These are phyloP conservation scores for Macquaria australasica DNA, from an alignment of 2,113 vertebrate species.

Conservation along the genomic window DNA sequence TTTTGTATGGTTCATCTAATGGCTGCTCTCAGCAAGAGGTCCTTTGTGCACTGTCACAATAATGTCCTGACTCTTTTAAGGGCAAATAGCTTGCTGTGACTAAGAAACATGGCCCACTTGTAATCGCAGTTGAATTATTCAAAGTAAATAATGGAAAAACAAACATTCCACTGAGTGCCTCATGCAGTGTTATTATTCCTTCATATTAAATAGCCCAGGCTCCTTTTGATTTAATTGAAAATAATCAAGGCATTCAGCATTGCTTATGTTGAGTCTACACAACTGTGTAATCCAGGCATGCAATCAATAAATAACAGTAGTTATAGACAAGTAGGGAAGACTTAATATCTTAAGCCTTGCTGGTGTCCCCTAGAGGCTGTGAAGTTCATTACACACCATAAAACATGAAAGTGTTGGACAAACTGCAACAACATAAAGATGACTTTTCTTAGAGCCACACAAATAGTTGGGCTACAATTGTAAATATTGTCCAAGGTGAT, in stretches of 20 bases:
- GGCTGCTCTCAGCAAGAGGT: slow-evolving; percentile 25
- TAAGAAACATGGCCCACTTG: slow-evolving; percentile 18
- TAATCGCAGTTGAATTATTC: slow-evolving; percentile 30
- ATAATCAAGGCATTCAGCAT: slow-evolving; percentile 23
- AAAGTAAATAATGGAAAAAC: slow-evolving; percentile 38
- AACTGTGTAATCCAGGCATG: neutral
- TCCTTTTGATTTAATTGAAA: slow-evolving; percentile 19
- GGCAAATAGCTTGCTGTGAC: slow-evolving; percentile 21
- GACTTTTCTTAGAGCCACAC: neutral
- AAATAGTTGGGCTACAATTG: neutral
- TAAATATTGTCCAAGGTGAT: too few relatives aligned
- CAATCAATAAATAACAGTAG: neutral
- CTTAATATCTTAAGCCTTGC: neutral
- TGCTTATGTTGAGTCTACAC: neutral
- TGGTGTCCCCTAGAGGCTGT: neutral
- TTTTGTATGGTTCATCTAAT: slow-evolving; percentile 22
- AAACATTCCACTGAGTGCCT: slow-evolving; percentile 22
- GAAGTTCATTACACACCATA: neutral
- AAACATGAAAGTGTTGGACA: neutral
- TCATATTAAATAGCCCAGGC: neutral
- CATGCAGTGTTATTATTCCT: slow-evolving; percentile 5
- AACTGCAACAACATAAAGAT: neutral
- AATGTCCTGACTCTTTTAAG: slow-evolving; percentile 1
- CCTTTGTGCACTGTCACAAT: slow-evolving; percentile 8
- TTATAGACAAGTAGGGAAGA: neutral